These are phyloP conservation scores for Resseliella maxima DNA, from an alignment of 2,888 invertebrate species.

Conservation along the genomic window DNA sequence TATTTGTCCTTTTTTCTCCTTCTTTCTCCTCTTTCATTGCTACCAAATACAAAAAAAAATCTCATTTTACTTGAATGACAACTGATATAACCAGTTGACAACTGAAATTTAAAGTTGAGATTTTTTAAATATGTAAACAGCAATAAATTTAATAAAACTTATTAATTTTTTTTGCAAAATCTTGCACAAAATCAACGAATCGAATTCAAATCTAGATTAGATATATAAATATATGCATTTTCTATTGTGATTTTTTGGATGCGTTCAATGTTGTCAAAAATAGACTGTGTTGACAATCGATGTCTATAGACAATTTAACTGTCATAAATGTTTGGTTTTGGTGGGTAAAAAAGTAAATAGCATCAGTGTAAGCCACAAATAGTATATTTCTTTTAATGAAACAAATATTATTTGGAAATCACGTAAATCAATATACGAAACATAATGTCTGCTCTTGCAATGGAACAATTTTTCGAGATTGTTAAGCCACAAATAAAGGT, in stretches of 20 bases:
- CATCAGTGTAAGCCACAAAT: slow-evolving; percentile 13
- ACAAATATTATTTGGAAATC: slow-evolving; percentile 18
- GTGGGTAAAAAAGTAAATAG: not conserved
- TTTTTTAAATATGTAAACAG: too few species aligned
- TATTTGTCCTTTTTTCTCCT: too few species aligned
- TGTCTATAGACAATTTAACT: slow-evolving; percentile 13
- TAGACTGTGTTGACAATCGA: not conserved
- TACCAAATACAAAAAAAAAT: too few species aligned
- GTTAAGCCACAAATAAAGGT: slow-evolving; percentile 19
- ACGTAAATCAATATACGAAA: slow-evolving; percentile 27
- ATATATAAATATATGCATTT: slow-evolving; percentile 15
- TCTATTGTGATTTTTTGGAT: slow-evolving; percentile 21
- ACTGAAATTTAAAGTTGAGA: too few species aligned
- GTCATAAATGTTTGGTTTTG: not conserved
- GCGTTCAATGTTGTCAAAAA: slow-evolving; percentile 18
- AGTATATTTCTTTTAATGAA: not conserved
- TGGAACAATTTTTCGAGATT: not conserved
- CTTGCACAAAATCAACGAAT: slow-evolving; percentile 2
- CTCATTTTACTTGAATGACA: too few species aligned
- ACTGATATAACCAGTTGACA: too few species aligned
- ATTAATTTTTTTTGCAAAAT: not conserved
- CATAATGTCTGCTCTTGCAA: not conserved
- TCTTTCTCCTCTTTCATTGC: too few species aligned
- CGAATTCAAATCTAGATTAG: slow-evolving; percentile 19
- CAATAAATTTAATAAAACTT: too few species aligned